Conservation (phyloP, 2,888 invertebrate genomes). For the Thyatira batis region DNA sequence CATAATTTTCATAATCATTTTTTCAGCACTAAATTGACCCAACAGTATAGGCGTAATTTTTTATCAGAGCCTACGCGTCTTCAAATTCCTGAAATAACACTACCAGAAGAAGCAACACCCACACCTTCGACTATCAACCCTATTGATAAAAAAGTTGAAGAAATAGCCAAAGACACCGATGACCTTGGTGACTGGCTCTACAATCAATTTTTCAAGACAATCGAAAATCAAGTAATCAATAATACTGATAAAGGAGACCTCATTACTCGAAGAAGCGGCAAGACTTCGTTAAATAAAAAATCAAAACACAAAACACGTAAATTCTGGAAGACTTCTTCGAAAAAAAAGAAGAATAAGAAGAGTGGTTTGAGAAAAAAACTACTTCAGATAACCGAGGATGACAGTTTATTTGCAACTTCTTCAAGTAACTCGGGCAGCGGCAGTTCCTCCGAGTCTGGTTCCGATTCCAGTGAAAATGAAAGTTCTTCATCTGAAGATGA, state of each 20-base stretch:
- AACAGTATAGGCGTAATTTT: conserved; percentile 46
- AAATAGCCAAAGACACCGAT: conserved; percentile 58
- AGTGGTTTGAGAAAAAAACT: conserved; percentile 51
- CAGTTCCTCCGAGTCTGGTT: conserved; percentile 31
- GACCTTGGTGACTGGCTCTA: conserved; percentile 74
- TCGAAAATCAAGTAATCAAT: conserved; percentile 71
- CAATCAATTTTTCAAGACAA: conserved; percentile 74
- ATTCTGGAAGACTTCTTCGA: conserved; percentile 27
- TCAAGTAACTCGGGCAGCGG: conserved; percentile 28
- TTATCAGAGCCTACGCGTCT: conserved; percentile 39
- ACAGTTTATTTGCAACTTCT: conserved; percentile 62
- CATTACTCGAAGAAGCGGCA: conserved; percentile 56
- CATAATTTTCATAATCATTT: conserved; percentile 1
- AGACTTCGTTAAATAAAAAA: conserved; percentile 16
- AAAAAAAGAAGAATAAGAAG: conserved; percentile 37
- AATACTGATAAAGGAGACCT: conserved; percentile 45
- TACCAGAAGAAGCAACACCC: conserved; percentile 20
- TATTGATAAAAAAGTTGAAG: conserved; percentile 48
- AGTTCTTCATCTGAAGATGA: conserved; percentile 23
- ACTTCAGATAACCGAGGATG: conserved; percentile 64
- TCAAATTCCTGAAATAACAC: conserved; percentile 16
- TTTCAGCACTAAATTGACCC: conserved; percentile 60
- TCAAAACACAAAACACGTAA: conserved; percentile 37
- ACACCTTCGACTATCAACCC: conserved; percentile 21
- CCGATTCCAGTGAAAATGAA: conserved; percentile 24